These are phyloP conservation scores for Drosophila paulistorum DNA, from an alignment of 1,140 invertebrate genomes.

Conservation along the genomic window DNA sequence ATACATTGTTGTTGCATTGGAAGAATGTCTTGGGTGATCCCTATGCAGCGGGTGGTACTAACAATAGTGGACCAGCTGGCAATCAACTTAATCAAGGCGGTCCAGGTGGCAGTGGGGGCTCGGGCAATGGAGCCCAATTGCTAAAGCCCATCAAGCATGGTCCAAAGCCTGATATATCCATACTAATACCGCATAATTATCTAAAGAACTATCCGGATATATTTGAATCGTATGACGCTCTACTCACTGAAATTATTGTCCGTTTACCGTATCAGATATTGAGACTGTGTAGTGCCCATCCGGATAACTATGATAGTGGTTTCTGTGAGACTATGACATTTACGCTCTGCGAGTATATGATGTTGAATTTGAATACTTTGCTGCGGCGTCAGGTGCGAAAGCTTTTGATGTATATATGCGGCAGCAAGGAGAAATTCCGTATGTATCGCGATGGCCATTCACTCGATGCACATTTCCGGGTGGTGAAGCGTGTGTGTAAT, in stretches of 20 bases:
- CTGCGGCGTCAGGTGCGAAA: slow-evolving; percentile 93
- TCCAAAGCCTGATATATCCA: slow-evolving; percentile 96
- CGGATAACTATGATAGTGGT: slow-evolving; percentile 86
- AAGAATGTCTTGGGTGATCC: slow-evolving; percentile 83
- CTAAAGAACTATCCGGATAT: slow-evolving; percentile 96
- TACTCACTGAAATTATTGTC: slow-evolving; percentile 97
- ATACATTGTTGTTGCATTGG: slow-evolving; percentile 93
- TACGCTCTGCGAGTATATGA: slow-evolving; percentile 97
- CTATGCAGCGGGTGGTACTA: slow-evolving; percentile 56
- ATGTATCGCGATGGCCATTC: slow-evolving; percentile 96
- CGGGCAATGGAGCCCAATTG: slow-evolving; percentile 38
- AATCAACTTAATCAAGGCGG: neutral
- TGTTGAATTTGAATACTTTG: slow-evolving; percentile 93
- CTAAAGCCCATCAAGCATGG: slow-evolving; percentile 92
- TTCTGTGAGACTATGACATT: slow-evolving; percentile 95
- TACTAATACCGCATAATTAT: slow-evolving; percentile 97
- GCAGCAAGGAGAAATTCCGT: slow-evolving; percentile 97
- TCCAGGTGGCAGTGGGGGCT: neutral
- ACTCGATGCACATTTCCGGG: slow-evolving; percentile 91
- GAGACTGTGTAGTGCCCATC: slow-evolving; percentile 86
- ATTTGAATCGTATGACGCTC: slow-evolving; percentile 95
- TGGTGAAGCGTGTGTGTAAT: slow-evolving; percentile 84
- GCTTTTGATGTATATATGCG: slow-evolving; percentile 95
- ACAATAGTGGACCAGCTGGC: slow-evolving; percentile 12
- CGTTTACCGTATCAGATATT: slow-evolving; percentile 97